A percentile compares a stretch with the other conserved stretches of the same genome.
These are phyloP conservation scores for Peromyscus californicus DNA, from an alignment of 2,113 vertebrate genomes.

Conservation along the genomic window DNA sequence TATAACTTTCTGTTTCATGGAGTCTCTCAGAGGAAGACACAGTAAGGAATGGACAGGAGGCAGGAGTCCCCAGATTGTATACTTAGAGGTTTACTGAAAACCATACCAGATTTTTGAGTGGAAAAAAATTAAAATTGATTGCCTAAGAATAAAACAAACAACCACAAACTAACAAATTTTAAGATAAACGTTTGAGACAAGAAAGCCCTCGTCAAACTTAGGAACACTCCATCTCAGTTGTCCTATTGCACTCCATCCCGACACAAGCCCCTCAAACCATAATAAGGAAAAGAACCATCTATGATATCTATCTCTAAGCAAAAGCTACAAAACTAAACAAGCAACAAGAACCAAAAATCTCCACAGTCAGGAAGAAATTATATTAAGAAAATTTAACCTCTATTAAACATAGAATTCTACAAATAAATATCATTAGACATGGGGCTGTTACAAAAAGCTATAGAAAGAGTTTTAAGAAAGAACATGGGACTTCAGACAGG, in stretches of 20 bases:
- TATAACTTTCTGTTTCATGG: not conserved
- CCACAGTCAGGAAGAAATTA: not conserved
- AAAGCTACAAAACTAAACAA: conserved; percentile 49
- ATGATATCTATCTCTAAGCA: not conserved
- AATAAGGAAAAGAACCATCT: not conserved
- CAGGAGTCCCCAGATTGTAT: not conserved
- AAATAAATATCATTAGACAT: conserved; percentile 23
- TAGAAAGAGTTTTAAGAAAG: not conserved
- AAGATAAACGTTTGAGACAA: not conserved
- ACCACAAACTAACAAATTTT: not conserved
- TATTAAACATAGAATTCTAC: not conserved
- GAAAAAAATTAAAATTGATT: conserved; percentile 25
- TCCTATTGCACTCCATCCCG: not conserved
- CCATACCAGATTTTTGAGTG: not conserved
- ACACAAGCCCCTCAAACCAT: conserved; percentile 30
- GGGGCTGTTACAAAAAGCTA: not conserved
- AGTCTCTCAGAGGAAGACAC: not conserved
- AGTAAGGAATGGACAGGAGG: not conserved
- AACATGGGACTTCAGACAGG: not conserved
- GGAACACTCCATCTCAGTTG: not conserved
- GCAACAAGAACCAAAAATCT: conserved; percentile 18
- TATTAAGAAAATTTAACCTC: not conserved
- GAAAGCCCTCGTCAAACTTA: not conserved
- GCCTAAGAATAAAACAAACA: not conserved
- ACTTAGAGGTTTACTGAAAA: not conserved